Evolutionary conservation across 1,140 invertebrate genomes (phyloP), one percentile per base, ranked within the genome.

Genomic region (Zaprionus davidi): DNA sequence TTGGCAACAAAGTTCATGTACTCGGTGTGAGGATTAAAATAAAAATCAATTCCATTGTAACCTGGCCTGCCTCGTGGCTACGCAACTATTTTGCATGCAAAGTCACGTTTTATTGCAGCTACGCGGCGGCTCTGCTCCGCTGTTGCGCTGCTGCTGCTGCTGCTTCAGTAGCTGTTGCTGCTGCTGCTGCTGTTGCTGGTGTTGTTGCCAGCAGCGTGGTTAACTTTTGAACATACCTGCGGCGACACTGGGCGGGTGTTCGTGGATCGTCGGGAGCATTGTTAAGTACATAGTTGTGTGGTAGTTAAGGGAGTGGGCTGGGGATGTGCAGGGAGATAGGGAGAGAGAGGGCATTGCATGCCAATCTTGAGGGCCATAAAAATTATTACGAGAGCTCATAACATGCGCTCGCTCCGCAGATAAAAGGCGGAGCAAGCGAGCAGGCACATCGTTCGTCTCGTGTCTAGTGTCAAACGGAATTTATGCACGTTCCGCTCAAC

Each of bases 11-110:
- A 84, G 78, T 57, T 66, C 4, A 46, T 64, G 31, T 78, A 64
- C 78, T 71, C 55, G 13, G 24, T 2, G 41, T 13, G 28, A 34
- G 38, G 64, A 28, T 63, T 76, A 67, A 67, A 46, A 46, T 85
- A 72, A 86, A 82, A 86, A 86, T 86, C 71, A 87, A 86, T 86
- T 86, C 79, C 72, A 74, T 73, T 76, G 77, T 83, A 77, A 73
- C 77, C 81, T 80, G 81, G 81, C 60, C 82, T 78, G 65, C 56
- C 56, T 60, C 44, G 63, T 64, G 78, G 73, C 80, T 76, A 83
- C 77, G 84, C 82, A 86, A 86, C 84, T 87, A 88, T 87, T 87
- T 87, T 87, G 84, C 84, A 87, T 88, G 84, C 84, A 87, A 87
- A 87, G 84, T 87, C 84, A 87, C 83, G 83, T 87, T 87, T 87